phyloP scores from a whole-genome alignment of 2,113 vertebrate genomes.

The Emydocephalus ijimae region DNA sequence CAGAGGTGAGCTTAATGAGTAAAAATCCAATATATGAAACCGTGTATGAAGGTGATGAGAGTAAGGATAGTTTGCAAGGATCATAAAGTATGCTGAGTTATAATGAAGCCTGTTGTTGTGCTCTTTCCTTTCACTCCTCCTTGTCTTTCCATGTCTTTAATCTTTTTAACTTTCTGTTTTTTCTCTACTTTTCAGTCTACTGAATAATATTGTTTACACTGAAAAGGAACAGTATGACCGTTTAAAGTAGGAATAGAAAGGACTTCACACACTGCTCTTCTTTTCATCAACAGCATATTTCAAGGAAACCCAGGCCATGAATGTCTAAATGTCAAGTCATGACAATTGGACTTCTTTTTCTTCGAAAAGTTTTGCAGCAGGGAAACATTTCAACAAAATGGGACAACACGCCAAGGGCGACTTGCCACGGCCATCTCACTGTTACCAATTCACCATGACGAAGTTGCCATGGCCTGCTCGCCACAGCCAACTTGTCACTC shows the following conservation, averaged over 20 bases:
- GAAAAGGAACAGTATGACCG: not conserved
- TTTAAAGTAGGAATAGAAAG: not conserved
- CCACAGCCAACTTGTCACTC: not conserved
- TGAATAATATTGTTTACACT: not conserved
- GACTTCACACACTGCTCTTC: not conserved
- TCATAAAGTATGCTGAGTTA: not conserved
- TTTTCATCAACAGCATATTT: not conserved
- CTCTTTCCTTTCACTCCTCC: not conserved
- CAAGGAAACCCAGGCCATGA: not conserved
- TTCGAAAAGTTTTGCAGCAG: not conserved
- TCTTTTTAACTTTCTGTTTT: not conserved
- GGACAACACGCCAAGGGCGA: not conserved
- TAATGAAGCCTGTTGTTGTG: not conserved
- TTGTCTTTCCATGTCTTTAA: not conserved
- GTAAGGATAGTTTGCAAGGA: not conserved
- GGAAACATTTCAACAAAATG: not conserved
- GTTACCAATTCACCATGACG: not conserved
- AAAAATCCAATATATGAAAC: not conserved
- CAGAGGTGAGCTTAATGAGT: not conserved
- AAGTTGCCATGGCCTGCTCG: not conserved
- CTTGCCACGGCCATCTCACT: not conserved
- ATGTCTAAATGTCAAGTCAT: not conserved
- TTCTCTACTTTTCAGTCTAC: not conserved
- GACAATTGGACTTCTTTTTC: not conserved
- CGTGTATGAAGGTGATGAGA: not conserved